Conservation (phyloP, 1,140 invertebrate species). For the Leucophenga varia region DNA sequence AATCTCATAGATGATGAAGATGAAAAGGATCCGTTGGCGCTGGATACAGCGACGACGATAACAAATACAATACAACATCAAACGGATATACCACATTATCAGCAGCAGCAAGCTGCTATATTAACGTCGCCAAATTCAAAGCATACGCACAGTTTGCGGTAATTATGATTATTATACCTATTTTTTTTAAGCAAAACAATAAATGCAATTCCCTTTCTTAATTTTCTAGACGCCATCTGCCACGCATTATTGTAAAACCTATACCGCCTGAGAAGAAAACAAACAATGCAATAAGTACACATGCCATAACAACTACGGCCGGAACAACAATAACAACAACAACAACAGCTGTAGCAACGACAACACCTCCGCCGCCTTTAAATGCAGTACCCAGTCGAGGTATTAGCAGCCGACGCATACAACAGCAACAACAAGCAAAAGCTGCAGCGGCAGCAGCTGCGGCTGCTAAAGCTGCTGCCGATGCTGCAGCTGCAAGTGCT, state of each 20-base stretch:
- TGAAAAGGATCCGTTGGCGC: conserved; percentile 49
- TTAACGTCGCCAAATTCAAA: conserved; percentile 33
- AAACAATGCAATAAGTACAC: too few relatives aligned
- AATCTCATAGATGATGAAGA: conserved; percentile 51
- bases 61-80: conserved; percentile 3
- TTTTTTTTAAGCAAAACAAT: not conserved
- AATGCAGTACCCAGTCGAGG: conserved; percentile 26
- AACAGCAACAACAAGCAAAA: conserved; percentile 48
- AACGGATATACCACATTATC: not conserved
- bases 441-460: conserved; percentile 35
- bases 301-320: conserved; percentile 3
- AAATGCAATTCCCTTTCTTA: not conserved
- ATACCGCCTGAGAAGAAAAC: conserved; percentile 52
- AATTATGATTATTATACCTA: not conserved
- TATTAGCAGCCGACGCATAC: conserved; percentile 47
- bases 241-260: conserved; percentile 53
- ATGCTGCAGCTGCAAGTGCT: conserved; percentile 13
- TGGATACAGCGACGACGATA: conserved; percentile 23
- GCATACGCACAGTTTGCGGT: conserved; percentile 51
- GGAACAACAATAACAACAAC: conserved; percentile 20
- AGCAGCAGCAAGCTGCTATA: conserved; percentile 10
- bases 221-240: conserved; percentile 42
- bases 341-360: conserved; percentile 12
- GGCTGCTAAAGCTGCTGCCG: conserved; percentile 18
- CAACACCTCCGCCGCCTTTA: conserved; percentile 12